A percentile compares a stretch with the other conserved stretches of the same genome.
phyloP scores from a whole-genome alignment of 1,140 invertebrate species.

The Alviniconcha marisindica region DNA sequence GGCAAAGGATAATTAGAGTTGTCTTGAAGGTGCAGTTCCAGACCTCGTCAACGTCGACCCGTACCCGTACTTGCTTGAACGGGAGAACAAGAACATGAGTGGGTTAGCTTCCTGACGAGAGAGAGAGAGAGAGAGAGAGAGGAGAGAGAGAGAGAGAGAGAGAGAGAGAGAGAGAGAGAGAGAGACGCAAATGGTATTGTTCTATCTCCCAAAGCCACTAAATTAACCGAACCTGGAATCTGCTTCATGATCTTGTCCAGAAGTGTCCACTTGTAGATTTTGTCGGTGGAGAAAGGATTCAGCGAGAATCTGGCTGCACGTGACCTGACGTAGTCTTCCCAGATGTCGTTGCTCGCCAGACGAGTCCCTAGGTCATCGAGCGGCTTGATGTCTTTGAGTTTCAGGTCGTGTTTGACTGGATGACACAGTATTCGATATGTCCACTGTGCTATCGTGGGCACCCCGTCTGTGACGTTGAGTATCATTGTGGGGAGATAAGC shows the following conservation, averaged over 20 bases:
- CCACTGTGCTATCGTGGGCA: slow-evolving; percentile 62
- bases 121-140: too few relatives aligned
- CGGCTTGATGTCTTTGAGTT: slow-evolving; percentile 47
- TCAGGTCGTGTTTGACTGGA: slow-evolving; percentile 54
- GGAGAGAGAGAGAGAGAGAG: too few relatives aligned
- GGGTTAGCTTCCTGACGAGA: too few relatives aligned
- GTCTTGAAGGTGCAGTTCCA: too few relatives aligned
- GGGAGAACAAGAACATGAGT: too few relatives aligned
- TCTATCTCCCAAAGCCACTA: too few relatives aligned
- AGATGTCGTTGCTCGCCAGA: slow-evolving; percentile 42
- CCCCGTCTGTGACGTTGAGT: slow-evolving; percentile 50
- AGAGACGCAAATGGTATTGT: too few relatives aligned
- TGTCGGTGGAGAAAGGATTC: not conserved
- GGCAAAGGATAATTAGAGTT: too few relatives aligned
- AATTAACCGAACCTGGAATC: slow-evolving; percentile 67
- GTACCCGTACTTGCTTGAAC: too few relatives aligned
- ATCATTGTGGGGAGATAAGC: slow-evolving; percentile 59
- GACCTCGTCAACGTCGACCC: too few relatives aligned
- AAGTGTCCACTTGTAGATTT: slow-evolving; percentile 27
- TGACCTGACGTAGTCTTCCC: slow-evolving; percentile 40
- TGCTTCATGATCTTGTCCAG: slow-evolving; percentile 66
- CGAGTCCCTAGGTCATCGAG: slow-evolving; percentile 59
- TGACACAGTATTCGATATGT: slow-evolving; percentile 69
- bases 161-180: too few relatives aligned
- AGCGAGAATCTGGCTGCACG: slow-evolving; percentile 53